These are phyloP conservation scores for Phanerotoma sp. DNA, from an alignment of 2,888 invertebrate species.

Conservation along the genomic window DNA sequence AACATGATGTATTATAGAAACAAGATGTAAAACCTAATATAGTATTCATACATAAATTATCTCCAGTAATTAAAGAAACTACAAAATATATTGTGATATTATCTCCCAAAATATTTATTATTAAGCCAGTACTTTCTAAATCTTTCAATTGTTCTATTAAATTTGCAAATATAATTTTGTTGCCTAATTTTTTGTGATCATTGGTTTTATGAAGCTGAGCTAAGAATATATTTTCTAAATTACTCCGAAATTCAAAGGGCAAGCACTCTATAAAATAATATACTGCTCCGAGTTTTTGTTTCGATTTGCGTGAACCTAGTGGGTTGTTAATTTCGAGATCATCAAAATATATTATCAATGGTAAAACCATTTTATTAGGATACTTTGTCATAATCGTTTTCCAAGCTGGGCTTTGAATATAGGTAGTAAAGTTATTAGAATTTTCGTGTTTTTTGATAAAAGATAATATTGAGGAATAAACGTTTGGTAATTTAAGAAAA, in stretches of 20 bases:
- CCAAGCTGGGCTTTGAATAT: conserved; percentile 28
- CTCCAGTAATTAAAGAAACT: conserved; percentile 31
- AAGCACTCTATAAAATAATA: conserved; percentile 32
- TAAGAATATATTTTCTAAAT: conserved; percentile 36
- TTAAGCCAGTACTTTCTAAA: conserved; percentile 35
- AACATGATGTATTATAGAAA: conserved; percentile 37
- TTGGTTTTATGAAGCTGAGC: conserved; percentile 34
- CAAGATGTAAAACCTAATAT: conserved; percentile 32
- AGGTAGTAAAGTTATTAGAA: conserved; percentile 22
- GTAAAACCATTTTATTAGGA: conserved; percentile 26
- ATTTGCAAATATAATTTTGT: conserved; percentile 34
- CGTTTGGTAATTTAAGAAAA: conserved; percentile 33
- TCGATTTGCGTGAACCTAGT: conserved; percentile 27
- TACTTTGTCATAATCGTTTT: conserved; percentile 19
- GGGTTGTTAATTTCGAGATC: conserved; percentile 32
- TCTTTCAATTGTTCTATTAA: conserved; percentile 35
- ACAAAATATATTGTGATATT: conserved; percentile 32
- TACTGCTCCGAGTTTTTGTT: conserved; percentile 30
- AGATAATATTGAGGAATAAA: conserved; percentile 25
- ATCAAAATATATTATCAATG: conserved; percentile 31
- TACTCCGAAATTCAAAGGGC: conserved; percentile 29
- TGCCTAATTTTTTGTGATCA: conserved; percentile 38
- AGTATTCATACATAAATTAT: conserved; percentile 37
- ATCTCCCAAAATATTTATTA: conserved; percentile 22
- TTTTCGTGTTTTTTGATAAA: conserved; percentile 26